Evolutionary conservation across 2,797 vertebrate genomes (phyloP), one percentile per base, ranked within the genome.

Genomic region (Chelidonichthys spinosus): DNA sequence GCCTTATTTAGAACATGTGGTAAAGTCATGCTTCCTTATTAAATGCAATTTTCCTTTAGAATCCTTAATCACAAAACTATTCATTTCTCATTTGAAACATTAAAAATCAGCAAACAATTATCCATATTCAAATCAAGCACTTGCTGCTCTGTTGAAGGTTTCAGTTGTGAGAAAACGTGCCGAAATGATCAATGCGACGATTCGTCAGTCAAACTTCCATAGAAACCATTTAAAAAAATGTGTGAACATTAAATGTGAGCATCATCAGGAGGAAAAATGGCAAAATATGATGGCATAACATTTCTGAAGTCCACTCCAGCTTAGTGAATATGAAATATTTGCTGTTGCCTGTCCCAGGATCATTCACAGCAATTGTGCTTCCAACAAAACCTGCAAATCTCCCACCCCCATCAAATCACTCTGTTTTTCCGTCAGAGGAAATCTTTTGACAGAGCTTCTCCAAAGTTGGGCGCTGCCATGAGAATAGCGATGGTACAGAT

Each of bases 401-500:
- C 36, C 7, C 5, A 7, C 17, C 42, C 63, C 63, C 18, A 25
- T 74, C 3, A 67, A 5, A 44, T 39, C 9, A 32, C 4, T 59
- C n/a, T 72, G 13, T 62, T n/a, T 32, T 50, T 46, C 63, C 39
- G 65, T 96, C 91, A 95, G 72, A 96, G 86, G 79, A 96, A 96
- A 78, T 96, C 96, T 85, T 96, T 96, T 2, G 96, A 95, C 55
- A 95, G 85, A 1, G 96, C 95, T 72, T 95, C 94, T 7, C 92
- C 95, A 62, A 96, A 96, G 84, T 96, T 96, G 68, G 96, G 96
- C 0, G 96, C 96, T 0, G 95, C 94, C 95, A 96, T 95, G 66
- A 96, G 95, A 71, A 96, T 96, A 39, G 95, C 93, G 37, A 96
- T 95, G 73, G 95, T 95, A 76, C 95, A 96, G 90, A 95, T 93